phyloP scores from a whole-genome alignment of 2,888 invertebrate genomes.

The Sussaba pulchella region DNA sequence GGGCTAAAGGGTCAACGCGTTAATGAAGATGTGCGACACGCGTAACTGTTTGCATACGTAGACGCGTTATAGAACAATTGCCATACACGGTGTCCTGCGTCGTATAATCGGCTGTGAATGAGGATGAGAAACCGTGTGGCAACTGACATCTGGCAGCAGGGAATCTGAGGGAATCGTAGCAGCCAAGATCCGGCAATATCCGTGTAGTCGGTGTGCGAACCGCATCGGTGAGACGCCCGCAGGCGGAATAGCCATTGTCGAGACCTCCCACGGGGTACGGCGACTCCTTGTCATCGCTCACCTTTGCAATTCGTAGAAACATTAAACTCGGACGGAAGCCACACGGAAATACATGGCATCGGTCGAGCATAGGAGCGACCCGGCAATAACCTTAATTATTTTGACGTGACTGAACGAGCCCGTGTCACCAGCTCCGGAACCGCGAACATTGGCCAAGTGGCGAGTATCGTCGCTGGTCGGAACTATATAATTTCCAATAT shows the following conservation, averaged over 20 bases:
- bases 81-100: neutral
- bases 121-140: conserved; percentile 26
- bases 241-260: conserved; percentile 78
- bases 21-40: too few relatives aligned
- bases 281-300: conserved; percentile 81
- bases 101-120: conserved; percentile 17
- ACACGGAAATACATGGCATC: conserved; percentile 66
- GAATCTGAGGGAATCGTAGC: conserved; percentile 24
- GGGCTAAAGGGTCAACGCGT: too few relatives aligned
- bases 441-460: neutral
- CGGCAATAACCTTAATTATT: conserved; percentile 75
- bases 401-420: conserved; percentile 52
- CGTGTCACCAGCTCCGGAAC: neutral
- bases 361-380: conserved; percentile 56
- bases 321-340: conserved; percentile 72
- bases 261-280: conserved; percentile 79
- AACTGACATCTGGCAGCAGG: conserved; percentile 51
- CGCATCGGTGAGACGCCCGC: conserved; percentile 64
- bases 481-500: neutral
- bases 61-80: too few relatives aligned
- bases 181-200: neutral
- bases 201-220: conserved; percentile 28
- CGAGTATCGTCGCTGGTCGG: neutral
- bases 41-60: too few relatives aligned
- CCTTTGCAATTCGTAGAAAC: conserved; percentile 47